Base-by-base conservation (phyloP, 1,140 invertebrate species). In the Neoseiulus cucumeris region DNA sequence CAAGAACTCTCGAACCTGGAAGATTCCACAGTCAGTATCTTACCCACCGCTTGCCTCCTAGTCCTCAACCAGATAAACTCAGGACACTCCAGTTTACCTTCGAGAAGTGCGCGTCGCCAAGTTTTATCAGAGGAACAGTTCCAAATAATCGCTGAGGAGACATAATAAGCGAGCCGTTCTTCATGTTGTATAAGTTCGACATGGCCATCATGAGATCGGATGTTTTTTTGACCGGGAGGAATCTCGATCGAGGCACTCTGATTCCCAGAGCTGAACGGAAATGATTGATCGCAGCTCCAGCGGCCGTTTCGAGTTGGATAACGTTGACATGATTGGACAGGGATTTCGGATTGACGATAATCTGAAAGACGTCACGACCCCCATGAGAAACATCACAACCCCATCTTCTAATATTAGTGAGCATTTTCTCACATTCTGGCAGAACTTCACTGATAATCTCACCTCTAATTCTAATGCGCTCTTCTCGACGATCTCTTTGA, bases 191-290 rank as follows among this genome's bases (percentile, higher is more conserved):
- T 66, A 98, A 77, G 77, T 99, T 98, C 66, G 91, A 94, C 93
- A 98, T 99, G 20, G 98, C 87, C 30, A 98, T 81, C 69, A 99
- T 75, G 55, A 99, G 76, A 81, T 99, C 96, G 7, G 92, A 96
- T 0, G 93, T 96, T 75, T 97, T 98, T 77, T 99, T 99, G 0
- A 99, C 95, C 0, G 95, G 95, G 72, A 98, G 83, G 79, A 99
- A 99, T 69, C 96, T 82, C 66, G 87, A 90, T 66, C 96, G 81
- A 4, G 95, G 91, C 7, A 99, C 96, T 77, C 94, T 95, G 30
- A 98, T 88, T 68, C 86, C 87, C 66, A 86, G 74, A 44, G 88
- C 85, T 68, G 87, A 85, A 68, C 93, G 87, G 76, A 99, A 99
- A 68, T 84, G 87, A 80, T 98, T 97, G 84, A 99, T 97, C 1